Evolutionary conservation across 2,797 vertebrate species (phyloP).

Genomic region (Falco rusticolus): DNA sequence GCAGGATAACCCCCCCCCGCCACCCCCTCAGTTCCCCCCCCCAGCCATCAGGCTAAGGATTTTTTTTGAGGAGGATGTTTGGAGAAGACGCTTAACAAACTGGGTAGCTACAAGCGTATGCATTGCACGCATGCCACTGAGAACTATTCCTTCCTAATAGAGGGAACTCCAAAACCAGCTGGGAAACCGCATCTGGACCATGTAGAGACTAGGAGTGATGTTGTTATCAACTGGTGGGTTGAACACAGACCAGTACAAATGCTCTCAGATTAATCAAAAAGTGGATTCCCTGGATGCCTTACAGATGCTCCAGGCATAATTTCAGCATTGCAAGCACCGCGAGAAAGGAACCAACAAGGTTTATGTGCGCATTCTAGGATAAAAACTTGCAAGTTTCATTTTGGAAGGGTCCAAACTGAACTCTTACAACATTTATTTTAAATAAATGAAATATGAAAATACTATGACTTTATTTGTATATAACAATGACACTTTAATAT

Average conservation of each 20-base stretch:
- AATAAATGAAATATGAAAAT: slow-evolving; percentile 59
- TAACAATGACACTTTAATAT: slow-evolving; percentile 58
- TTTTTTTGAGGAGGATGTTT: neutral
- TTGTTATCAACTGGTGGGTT: too few species aligned
- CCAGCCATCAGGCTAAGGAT: too few species aligned
- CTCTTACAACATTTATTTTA: slow-evolving; percentile 30
- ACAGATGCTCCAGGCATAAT: neutral
- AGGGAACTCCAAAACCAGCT: neutral
- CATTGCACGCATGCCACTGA: neutral
- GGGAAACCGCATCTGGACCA: fast-evolving
- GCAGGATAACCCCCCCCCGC: neutral
- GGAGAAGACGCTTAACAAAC: neutral
- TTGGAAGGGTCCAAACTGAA: slow-evolving; percentile 8
- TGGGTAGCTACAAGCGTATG: fast-evolving
- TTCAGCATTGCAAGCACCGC: neutral
- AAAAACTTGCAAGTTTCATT: neutral
- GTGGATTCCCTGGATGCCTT: neutral
- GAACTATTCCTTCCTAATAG: neutral
- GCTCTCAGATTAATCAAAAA: neutral
- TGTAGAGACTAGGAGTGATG: fast-evolving
- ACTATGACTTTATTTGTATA: slow-evolving; percentile 36
- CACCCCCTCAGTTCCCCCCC: fast-evolving
- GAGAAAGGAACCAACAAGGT: neutral
- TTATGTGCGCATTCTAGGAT: neutral
- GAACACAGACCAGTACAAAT: neutral